Evolutionary conservation across 2,888 invertebrate species (phyloP), one percentile per base, ranked within the genome.

Genomic region (Lissonota sp.): DNA sequence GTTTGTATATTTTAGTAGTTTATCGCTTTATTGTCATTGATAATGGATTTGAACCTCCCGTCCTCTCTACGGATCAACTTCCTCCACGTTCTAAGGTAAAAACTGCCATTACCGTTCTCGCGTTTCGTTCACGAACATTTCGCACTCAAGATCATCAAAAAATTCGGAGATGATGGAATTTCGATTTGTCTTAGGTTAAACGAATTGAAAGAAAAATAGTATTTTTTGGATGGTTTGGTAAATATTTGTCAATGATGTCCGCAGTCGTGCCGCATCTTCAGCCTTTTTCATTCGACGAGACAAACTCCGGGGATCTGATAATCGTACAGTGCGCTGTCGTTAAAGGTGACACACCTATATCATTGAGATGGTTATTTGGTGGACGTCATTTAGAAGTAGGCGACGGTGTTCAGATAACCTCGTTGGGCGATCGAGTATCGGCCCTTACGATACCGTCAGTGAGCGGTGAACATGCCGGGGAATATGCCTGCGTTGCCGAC

Each of bases 401-500:
- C 83, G 91, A 91, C 84, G 91, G 90, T 84, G 89, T 92, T 78
- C 88, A 87, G 85, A 91, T 92, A 82, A 91, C 90, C 69, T 87
- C 91, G 79, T 86, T 91, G 83, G 94, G 94, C 76, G 93, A 94
- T 88, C 93, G 94, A 83, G 93, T 94, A 62, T 93, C 93, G 83
- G 93, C 93, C 67, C 93, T 96, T 87, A 95, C 95, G 88, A 96
- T 96, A 88, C 95, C 95, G 86, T 94, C 95, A 6, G 95, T 96
- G 75, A 93, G 94, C 87, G 95, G 95, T 84, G 94, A 94, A 88
- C 96, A 96, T 92, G 95, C 95, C 79, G 97, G 96, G 81, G 96
- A 96, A 91, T 97, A 96, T 92, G 95, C 96, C 84, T 97, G 97
- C 91, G 93, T 94, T 85, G 96, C 96, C 75, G 94, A 95, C 92